Evolutionary conservation across 2,888 invertebrate genomes (phyloP), one percentile per base, ranked within the genome.

Genomic region (Drosophila diplacantha): DNA sequence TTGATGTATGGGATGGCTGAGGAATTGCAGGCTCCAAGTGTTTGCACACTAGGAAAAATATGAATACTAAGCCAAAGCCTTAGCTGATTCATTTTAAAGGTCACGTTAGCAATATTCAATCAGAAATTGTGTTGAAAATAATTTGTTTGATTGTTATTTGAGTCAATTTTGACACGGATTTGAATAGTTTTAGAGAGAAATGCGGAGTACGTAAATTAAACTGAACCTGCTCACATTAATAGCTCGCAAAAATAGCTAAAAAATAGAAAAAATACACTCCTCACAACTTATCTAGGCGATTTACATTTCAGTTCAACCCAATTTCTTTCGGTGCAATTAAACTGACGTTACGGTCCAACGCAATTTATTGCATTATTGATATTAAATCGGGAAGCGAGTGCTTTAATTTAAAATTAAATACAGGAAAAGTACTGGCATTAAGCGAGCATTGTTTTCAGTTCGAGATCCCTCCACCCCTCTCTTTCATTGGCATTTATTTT

Each of bases 291-390:
- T 1, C 0, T 24, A 5, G 2, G 1, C n/a, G 8, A n/a, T 14
- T 41, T 14, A 18, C 4, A 24, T 11, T 44, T 18, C n/a, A 53
- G n/a, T 24, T n/a, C 3, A n/a, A n/a, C 6, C 1, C 16, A n/a
- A 20, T 49, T 49, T 55, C 22, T 29, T 29, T 22, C 49, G 3
- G 49, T 55, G 54, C 29, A 12, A n/a, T 32, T 55, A 55, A 58
- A 37, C 46, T 41, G 56, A 46, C 46, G 31, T 22, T 39, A 5
- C 46, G 24, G 34, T 32, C 18, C 29, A 31, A 39, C n/a, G 32
- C 53, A 67, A 81, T 79, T 81, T 78, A 75, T 74, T 71, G 65
- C 74, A 65, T 72, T 81, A 74, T 78, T 73, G 73, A 73, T 75
- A 69, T 80, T 78, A 69, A 77, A 72, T 64, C 64, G 61, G 22